Base-by-base conservation (phyloP, 53 echinoderm and acorn worm species). In the Echinometra lucunter region DNA sequence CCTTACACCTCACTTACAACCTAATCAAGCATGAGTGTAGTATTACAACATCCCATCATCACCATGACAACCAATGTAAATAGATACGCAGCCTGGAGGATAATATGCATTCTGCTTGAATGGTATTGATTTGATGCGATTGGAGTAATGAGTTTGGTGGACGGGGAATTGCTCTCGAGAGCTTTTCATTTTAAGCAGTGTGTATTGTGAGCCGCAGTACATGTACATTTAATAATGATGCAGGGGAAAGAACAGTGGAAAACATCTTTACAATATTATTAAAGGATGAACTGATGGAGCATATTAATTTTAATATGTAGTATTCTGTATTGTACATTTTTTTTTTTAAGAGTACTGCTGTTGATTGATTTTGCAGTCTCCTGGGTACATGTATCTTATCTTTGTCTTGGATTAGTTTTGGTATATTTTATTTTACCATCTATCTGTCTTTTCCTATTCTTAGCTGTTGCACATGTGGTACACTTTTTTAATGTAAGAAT, bases 51-150 rank as follows among this genome's bases (percentile, higher is more conserved):
- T 60, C 6, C 63, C 90, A 58, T 60, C 90, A 63, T 90, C 25
- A 23, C 90, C 21, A 63, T 90, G 90, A 23, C 90, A 90, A 90
- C 90, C 90, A 60, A 21, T 90, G 90, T 90, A 90, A 90, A 90
- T 58, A 90, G 66, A 90, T 90, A 90, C n/a, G 4, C 90, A 38
- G 58, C 90, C 90, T 18, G 40, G 27, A 44, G 90, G 40, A 60
- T 45, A 63, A 53, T 90, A 17, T 35, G 17, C 66, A 30, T 90
- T 58, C 47, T 85, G 85, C 49, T 1, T 0, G 11, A 23, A n/a
- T 85, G 35, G 49, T 85, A 85, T 85, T 85, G 85, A 85, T 85
- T 85, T 13, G 85, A 49, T 85, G 85, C 45, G 85, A 85, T 85
- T 35, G 37, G 85, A 85, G 45, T 49, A 47, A 85, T 85, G 45